Evolutionary conservation across 2,888 invertebrate species (phyloP).

Genomic region (Nineta flava): DNA sequence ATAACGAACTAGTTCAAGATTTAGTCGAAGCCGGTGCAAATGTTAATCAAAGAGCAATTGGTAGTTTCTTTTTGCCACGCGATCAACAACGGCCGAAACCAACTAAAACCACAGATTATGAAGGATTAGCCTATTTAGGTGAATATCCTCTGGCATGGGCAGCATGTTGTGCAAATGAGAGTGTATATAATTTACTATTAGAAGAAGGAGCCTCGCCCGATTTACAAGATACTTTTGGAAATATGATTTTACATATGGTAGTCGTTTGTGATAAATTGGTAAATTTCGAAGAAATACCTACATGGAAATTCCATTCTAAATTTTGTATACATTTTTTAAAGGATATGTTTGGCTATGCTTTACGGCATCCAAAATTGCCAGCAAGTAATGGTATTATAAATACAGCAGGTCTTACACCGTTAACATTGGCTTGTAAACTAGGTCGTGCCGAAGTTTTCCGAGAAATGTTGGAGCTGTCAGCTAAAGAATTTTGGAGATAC

Average conservation of each 20-base stretch:
- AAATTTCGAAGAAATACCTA: no score
- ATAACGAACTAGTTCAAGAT: slow-evolving; percentile 87
- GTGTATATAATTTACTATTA: slow-evolving; percentile 87
- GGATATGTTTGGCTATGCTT: slow-evolving; percentile 96
- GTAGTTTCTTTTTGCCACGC: slow-evolving; percentile 89
- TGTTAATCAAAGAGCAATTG: slow-evolving; percentile 84
- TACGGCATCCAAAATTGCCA: slow-evolving; percentile 83
- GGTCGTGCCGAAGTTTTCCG: slow-evolving; percentile 93
- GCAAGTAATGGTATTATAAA: slow-evolving; percentile 88
- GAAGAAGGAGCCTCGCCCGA: slow-evolving; percentile 92
- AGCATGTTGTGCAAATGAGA: slow-evolving; percentile 92
- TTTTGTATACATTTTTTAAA: slow-evolving; percentile 32
- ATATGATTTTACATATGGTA: slow-evolving; percentile 98
- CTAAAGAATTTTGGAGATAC: slow-evolving; percentile 95
- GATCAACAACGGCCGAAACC: slow-evolving; percentile 78
- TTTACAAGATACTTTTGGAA: slow-evolving; percentile 90
- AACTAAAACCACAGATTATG: slow-evolving; percentile 76
- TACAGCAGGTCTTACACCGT: slow-evolving; percentile 77
- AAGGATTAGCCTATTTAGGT: slow-evolving; percentile 92
- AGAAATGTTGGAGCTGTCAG: slow-evolving; percentile 93
- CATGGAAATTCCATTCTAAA: no score
- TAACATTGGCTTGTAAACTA: slow-evolving; percentile 90
- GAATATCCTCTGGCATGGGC: slow-evolving; percentile 97
- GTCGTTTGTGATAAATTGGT: slow-evolving; percentile 88
- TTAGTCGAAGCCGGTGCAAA: slow-evolving; percentile 84